phyloP scores from a whole-genome alignment of 2,888 invertebrate species.

The Melinopterus prodromus region DNA sequence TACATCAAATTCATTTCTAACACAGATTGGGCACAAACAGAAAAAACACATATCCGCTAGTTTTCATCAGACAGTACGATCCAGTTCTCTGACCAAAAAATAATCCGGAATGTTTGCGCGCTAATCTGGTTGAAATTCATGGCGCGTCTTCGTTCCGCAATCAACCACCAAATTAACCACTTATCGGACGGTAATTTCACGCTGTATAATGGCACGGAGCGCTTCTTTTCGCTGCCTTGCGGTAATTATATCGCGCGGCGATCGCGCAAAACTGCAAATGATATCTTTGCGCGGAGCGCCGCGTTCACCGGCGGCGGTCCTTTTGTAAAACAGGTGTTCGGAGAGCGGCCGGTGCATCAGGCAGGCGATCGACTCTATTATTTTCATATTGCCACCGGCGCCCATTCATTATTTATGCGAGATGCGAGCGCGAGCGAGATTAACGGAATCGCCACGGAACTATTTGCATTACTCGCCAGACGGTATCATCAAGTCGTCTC shows the following conservation, averaged over 20 bases:
- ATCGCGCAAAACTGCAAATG: not conserved
- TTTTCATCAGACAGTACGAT: too few relatives aligned
- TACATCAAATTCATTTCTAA: too few relatives aligned
- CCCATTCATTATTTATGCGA: not conserved
- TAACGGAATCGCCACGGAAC: not conserved
- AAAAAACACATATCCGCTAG: too few relatives aligned
- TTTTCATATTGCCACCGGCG: slow-evolving; percentile 4
- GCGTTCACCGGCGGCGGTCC: not conserved
- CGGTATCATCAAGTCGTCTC: not conserved
- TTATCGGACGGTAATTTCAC: not conserved
- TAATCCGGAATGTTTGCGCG: not conserved
- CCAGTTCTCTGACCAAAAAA: not conserved
- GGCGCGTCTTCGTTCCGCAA: not conserved
- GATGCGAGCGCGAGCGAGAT: not conserved
- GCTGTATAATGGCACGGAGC: not conserved
- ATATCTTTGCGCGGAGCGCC: not conserved
- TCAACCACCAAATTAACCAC: slow-evolving; percentile 4
- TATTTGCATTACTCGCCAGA: not conserved
- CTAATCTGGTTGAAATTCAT: too few relatives aligned
- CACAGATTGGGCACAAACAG: too few relatives aligned
- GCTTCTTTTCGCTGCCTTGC: not conserved
- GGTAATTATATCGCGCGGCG: not conserved
- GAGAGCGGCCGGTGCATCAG: not conserved
- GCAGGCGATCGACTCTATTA: slow-evolving; percentile 4
- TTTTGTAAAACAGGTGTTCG: not conserved